phyloP scores from a whole-genome alignment of 1,140 invertebrate genomes.

The Rhizoglyphus robini region DNA sequence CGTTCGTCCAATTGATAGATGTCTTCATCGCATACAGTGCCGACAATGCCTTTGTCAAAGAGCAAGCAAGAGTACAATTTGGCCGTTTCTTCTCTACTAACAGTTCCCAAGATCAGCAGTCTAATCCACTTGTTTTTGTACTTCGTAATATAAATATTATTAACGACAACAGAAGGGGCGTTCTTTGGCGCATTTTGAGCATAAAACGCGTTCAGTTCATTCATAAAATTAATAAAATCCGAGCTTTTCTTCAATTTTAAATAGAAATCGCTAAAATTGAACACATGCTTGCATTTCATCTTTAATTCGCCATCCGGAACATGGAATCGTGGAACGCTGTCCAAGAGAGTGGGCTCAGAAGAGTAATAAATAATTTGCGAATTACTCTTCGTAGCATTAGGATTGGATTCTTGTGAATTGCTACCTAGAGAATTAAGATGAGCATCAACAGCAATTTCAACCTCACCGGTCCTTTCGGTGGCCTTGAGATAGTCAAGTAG shows the following conservation, averaged over 20 bases:
- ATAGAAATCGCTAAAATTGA: background rate
- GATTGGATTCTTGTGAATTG: no score
- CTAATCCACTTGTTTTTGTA: background rate
- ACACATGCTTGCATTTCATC: background rate
- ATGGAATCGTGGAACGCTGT: background rate
- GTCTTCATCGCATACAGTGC: background rate
- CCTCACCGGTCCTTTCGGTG: no score
- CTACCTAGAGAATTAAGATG: no score
- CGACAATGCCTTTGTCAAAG: background rate
- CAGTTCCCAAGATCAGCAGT: background rate
- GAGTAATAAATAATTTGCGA: no score
- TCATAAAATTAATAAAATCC: background rate
- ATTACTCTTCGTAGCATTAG: no score
- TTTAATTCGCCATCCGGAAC: background rate
- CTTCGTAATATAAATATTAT: background rate
- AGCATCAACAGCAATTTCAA: no score
- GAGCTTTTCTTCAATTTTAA: background rate
- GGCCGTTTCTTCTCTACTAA: background rate
- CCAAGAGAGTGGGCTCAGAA: no score
- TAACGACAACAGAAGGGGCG: background rate
- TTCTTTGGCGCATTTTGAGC: background rate
- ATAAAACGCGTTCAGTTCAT: background rate
- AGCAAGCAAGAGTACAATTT: background rate
- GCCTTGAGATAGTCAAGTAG: no score
- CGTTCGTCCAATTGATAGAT: background rate